Conservation (phyloP, 2,797 vertebrate genomes). For the Liparis tanakae region DNA sequence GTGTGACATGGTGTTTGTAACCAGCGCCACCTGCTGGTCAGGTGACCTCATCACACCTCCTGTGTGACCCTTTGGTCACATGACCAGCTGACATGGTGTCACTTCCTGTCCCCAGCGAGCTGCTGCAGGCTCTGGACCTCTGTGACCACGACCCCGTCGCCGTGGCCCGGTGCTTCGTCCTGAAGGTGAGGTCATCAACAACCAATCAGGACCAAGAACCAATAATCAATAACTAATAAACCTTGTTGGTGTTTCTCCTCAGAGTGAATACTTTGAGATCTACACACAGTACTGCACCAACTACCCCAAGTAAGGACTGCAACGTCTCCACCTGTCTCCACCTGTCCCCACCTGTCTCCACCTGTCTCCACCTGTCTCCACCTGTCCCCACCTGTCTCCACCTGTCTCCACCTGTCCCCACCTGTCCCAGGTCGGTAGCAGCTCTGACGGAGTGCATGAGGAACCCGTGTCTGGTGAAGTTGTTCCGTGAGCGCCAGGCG, state of each 20-base stretch:
- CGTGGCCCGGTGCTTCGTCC: slow-evolving; percentile 92
- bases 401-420: background rate
- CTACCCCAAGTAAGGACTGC: slow-evolving; percentile 91
- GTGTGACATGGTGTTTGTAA: too few relatives aligned
- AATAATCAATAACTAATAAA: too few relatives aligned
- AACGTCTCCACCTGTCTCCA: background rate
- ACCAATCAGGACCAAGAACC: too few relatives aligned
- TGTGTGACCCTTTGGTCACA: background rate
- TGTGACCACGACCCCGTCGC: slow-evolving; percentile 91
- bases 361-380: too few relatives aligned
- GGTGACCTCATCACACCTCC: background rate
- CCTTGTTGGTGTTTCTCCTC: background rate
- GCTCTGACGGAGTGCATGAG: slow-evolving; percentile 93
- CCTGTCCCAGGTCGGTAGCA: slow-evolving; percentile 85
- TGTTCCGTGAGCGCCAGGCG: slow-evolving; percentile 91
- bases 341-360: too few relatives aligned
- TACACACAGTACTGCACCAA: slow-evolving; percentile 98
- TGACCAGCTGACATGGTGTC: background rate
- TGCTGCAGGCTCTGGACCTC: slow-evolving; percentile 91
- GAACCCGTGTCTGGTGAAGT: slow-evolving; percentile 89
- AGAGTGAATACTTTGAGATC: slow-evolving; percentile 95
- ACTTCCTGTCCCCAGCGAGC: slow-evolving; percentile 81
- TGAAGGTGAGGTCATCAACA: slow-evolving; percentile 80
- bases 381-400: too few relatives aligned
- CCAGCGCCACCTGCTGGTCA: slow-evolving; percentile 18